Evolutionary conservation across 2,797 vertebrate species (phyloP).

Genomic region (Heterohyrax brucei): DNA sequence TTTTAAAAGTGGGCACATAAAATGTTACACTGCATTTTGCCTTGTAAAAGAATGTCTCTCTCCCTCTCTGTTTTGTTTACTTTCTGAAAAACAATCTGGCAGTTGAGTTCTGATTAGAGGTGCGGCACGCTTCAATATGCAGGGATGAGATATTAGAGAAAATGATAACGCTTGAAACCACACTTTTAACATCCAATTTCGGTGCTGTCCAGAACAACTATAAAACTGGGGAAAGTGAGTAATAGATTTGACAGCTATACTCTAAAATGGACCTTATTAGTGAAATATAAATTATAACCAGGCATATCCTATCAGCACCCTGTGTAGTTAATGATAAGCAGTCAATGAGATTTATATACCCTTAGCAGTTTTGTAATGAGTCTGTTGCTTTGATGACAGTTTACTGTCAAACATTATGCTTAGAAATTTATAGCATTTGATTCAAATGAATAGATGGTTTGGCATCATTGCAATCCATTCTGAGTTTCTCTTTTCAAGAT

Average conservation of each 20-base stretch:
- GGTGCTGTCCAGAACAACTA: conserved; percentile 89
- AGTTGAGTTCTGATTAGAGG: conserved; percentile 81
- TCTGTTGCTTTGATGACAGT: conserved; percentile 90
- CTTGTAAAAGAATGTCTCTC: not conserved
- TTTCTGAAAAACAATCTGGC: conserved; percentile 84
- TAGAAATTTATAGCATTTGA: conserved; percentile 91
- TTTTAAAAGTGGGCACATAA: conserved; percentile 72
- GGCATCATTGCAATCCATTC: conserved; percentile 86
- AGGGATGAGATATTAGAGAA: conserved; percentile 88
- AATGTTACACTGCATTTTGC: conserved; percentile 55
- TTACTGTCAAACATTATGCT: conserved; percentile 90
- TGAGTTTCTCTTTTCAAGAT: conserved; percentile 79
- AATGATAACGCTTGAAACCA: conserved; percentile 87
- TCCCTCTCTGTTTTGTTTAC: conserved; percentile 65
- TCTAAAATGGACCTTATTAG: conserved; percentile 87
- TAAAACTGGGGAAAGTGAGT: conserved; percentile 90
- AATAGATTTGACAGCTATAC: conserved; percentile 91
- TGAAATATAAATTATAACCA: conserved; percentile 91
- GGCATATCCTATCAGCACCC: conserved; percentile 90
- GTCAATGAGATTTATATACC: conserved; percentile 91
- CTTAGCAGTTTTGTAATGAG: conserved; percentile 91
- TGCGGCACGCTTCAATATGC: conserved; percentile 86
- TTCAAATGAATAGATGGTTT: conserved; percentile 88
- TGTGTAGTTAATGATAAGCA: conserved; percentile 91
- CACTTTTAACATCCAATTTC: conserved; percentile 90